A percentile compares a stretch with the other conserved stretches of the same genome.
phyloP scores from a whole-genome alignment of 2,797 vertebrate species.

The Gobionotothen gibberifrons region DNA sequence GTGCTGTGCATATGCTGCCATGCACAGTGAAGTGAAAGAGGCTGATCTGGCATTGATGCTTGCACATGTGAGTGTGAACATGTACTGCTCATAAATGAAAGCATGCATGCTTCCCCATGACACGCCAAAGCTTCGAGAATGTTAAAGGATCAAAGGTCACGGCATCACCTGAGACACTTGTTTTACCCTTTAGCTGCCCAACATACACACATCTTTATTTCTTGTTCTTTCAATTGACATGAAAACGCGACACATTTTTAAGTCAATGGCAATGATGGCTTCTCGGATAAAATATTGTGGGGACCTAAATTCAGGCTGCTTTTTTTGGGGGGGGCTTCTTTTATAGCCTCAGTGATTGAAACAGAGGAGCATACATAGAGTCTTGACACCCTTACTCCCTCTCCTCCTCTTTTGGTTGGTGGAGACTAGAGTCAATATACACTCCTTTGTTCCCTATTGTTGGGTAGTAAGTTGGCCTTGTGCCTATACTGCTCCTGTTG shows the following conservation, averaged over 20 bases:
- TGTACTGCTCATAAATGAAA: conserved; percentile 21
- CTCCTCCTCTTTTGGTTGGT: conserved; percentile 2
- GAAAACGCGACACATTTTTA: not conserved
- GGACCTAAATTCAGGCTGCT: not conserved
- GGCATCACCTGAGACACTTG: not conserved
- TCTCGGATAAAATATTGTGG: not conserved
- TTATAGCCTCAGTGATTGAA: not conserved
- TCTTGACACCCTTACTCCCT: not conserved
- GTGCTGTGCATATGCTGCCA: conserved; percentile 31
- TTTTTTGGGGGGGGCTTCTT: not conserved
- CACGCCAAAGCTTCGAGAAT: conserved; percentile 25
- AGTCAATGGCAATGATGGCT: not conserved
- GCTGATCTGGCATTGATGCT: conserved; percentile 47
- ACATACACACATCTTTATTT: not conserved
- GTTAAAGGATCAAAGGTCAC: conserved; percentile 31
- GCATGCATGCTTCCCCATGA: conserved; percentile 18
- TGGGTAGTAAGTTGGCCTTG: conserved; percentile 34
- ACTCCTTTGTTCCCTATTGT: conserved; percentile 15
- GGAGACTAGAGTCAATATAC: conserved; percentile 10
- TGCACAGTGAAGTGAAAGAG: conserved; percentile 46
- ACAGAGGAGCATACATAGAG: not conserved
- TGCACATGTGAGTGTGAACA: conserved; percentile 24
- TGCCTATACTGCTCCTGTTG: conserved; percentile 26
- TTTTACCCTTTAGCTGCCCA: not conserved
- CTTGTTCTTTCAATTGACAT: not conserved